Base-by-base conservation (phyloP, 2,113 vertebrate species). In the Lepus timidus region DNA sequence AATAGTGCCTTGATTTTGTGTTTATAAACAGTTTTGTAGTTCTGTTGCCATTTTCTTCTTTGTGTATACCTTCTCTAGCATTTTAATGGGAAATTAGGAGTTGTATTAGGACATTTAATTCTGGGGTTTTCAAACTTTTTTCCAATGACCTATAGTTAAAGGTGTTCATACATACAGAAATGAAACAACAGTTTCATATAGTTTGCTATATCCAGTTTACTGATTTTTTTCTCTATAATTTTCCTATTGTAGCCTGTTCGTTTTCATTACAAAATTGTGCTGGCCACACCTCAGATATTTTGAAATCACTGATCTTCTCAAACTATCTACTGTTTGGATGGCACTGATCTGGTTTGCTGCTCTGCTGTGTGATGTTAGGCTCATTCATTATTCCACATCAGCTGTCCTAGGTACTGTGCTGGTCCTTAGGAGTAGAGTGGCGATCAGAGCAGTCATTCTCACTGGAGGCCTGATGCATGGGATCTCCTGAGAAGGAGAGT, bases 201-300 rank as follows among this genome's bases (percentile, higher is more conserved):
- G 10, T 55, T 85, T 74, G 64, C 36, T 74, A 39, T 3, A 29
- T 55, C 64, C 29, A 61, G 31, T 79, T 85, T 5, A 51, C 12
- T 58, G 49, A 49, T 29, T 22, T 65, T 94, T 44, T 51, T 74
- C 13, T 19, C 55, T 58, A 14, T 58, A 19, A 1, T 55, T 33
- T 73, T 61, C 52, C 61, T 80, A 8, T 22, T 44, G 17, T 44
- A 11, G 19, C 84, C 25, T 71, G 20, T 78, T 78, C 2, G 14
- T 94, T 95, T 86, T 96, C 39, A 90, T 78, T 85, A 85, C 39
- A 88, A 73, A 74, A 55, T 14, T 85, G 25, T 58, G 9, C 58
- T 68, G 14, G 29, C 52, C 11, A n/a, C 55, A 82, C 64, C 58
- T 89, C 11, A 86, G 80, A 89, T 71, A 33, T 64, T 90, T 87